Evolutionary conservation across 2,888 invertebrate genomes (phyloP), one percentile per base, ranked within the genome.

Genomic region (Anagyrus pseudococci): DNA sequence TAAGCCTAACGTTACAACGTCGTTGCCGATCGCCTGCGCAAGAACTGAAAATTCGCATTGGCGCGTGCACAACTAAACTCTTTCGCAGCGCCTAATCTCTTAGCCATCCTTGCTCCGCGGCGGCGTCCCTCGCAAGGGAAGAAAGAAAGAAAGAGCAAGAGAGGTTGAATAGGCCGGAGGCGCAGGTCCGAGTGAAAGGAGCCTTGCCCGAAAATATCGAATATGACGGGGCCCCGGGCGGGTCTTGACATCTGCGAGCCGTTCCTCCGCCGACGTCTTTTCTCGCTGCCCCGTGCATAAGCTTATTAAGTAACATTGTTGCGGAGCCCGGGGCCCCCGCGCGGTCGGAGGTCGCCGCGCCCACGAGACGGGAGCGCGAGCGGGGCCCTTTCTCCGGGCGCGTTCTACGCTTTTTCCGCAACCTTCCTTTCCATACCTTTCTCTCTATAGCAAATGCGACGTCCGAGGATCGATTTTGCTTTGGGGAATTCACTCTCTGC

Each of bases 251-350:
- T 78, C 72, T 73, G 72, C 73, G 67, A 73, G 73, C 72, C 69
- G 66, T 58, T 64, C 63, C 62, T 15, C 15, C 33, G 4, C 33
- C 17, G 19, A 52, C 47, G 70, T 74, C 75, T 73, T 75, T 76
- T 76, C 69, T 72, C 73, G 73, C 61, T 72, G 75, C 71, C 73
- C 73, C 78, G 75, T 78, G 75, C 70, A 77, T 78, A 80, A 80
- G 80, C 79, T 79, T 78, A 78, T 80, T 80, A 79, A 78, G 77
- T 23, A 76, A 79, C 77, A 77, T 77, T 77, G 77, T 77, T 75
- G 67, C 71, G 69, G 66, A 56, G 69, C 56, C 68, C 70, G 25
- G 7, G 15, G 70, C 54, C 69, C 70, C 67, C 57, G 67, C 71
- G 60, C 73, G 62, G 70, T 70, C 67, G 71, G 70, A 72, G 72